Evolutionary conservation across 1,140 invertebrate genomes (phyloP), one percentile per base, ranked within the genome.

Genomic region (Drosophila nikananu): DNA sequence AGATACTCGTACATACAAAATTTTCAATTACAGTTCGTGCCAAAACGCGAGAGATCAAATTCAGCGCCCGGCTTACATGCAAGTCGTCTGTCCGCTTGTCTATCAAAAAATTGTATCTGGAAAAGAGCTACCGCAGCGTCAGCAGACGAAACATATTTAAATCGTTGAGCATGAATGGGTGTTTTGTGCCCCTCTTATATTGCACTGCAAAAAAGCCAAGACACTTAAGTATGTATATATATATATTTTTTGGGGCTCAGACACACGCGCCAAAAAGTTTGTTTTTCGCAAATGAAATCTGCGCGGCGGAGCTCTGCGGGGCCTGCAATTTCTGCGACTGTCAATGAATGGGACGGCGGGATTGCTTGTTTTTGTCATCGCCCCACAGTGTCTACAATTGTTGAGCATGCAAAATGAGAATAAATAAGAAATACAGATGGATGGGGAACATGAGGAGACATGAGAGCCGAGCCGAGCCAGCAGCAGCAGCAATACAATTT

Each of bases 11-110:
- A 54, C 74, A 81, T 81, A 74, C 58, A 51, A 73, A 80, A 84
- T 90, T 87, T 87, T 87, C 84, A 87, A 87, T 87, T 87, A 87
- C 84, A 84, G 84, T 87, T 87, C 86, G 84, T 87, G 84, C 84
- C 84, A 87, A 87, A 90, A 89, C 66, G 86, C 77, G 64, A 78
- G 86, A 87, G 84, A 87, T 87, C 84, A 87, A 87, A 87, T 87
- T 83, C 83, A 48, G 68, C 65, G 77, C 71, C 55, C 72, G 68
- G 59, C 76, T 63, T 46, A 23, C 65, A 62, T 57, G 72, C 48
- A 68, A 44, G 76, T 84, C 78, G 76, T 84, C 78, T 79, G 65
- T 65, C 75, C 65, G 77, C 44, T 65, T 86, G 80, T 72, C 75
- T 89, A 83, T 81, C 68, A 82, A 80, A 66, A 57, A 67, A 49